phyloP scores from a whole-genome alignment of 2,113 vertebrate species.

The Tenrec ecaudatus region DNA sequence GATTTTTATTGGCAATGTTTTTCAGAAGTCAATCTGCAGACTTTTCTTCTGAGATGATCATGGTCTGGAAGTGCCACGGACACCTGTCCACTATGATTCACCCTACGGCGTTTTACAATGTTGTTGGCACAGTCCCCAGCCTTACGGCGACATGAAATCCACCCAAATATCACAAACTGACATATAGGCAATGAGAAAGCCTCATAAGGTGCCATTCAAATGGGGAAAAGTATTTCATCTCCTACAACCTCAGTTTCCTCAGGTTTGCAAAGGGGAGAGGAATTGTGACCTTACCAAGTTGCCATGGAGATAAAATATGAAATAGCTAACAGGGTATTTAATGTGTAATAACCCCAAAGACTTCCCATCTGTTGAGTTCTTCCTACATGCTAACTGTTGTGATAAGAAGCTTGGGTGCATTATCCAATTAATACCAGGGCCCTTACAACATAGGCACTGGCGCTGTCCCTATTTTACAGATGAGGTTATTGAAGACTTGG shows the following conservation, averaged over 20 bases:
- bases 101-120: not conserved
- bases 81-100: not conserved
- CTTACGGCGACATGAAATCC: not conserved
- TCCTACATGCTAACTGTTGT: not conserved
- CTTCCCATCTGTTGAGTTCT: not conserved
- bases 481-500: not conserved
- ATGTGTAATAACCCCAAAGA: conserved; percentile 4
- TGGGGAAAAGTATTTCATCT: not conserved
- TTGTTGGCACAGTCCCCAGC: not conserved
- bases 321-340: not conserved
- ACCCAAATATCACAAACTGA: not conserved
- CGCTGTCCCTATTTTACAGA: not conserved
- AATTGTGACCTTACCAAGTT: not conserved
- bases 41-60: not conserved
- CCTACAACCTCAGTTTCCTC: not conserved
- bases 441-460: not conserved
- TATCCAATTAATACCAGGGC: conserved; percentile 39
- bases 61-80: not conserved
- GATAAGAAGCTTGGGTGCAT: not conserved
- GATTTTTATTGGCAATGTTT: not conserved
- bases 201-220: not conserved
- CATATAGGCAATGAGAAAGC: not conserved
- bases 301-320: conserved; percentile 9
- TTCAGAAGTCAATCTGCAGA: not conserved
- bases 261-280: not conserved